Evolutionary conservation across 2,113 vertebrate genomes (phyloP), one percentile per base, ranked within the genome.

Genomic region (Paramisgurnus dabryanus): DNA sequence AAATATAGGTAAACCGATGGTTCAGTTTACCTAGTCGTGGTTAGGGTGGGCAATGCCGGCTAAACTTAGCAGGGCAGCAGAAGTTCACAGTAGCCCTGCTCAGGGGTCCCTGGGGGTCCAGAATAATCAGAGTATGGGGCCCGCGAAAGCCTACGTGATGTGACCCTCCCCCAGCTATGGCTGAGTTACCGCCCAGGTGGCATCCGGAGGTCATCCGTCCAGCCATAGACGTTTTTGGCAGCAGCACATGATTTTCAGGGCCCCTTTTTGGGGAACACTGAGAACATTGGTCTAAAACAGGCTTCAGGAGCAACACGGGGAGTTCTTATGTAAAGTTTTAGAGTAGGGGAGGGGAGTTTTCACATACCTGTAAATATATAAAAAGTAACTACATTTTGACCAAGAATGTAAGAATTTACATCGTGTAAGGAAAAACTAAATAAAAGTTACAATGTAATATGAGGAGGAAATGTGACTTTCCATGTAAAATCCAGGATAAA

Each of bases 171-270:
- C 64, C 79, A 49, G 22, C 70, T 58, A 47, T 0, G 45, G 27
- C 79, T 79, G 45, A 68, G 69, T 80, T 81, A 69, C 70, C 72
- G 18, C 79, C 83, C 63, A 49, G 80, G 83, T 82, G 83, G 83
- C 83, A 85, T 82, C 76, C 80, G 80, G 83, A 79, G 83, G 80
- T 82, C 83, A 85, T 82, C 71, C 63, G 71, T 85, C 80, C 83
- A 82, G 79, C 74, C 60, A 79, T 69, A 81, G 79, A 84, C 77
- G 55, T 69, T 84, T 84, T 69, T 75, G 79, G 69, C 75, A 84
- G 80, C 50, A 58, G 45, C 45, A 11, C 79, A 68, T 7, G 27
- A 43, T 81, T 77, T 81, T 49, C 6, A 81, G 66, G 76, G 80
- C 70, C 80, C 71, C 71, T 67, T 82, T 76, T 69, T 74, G 79